Base-by-base conservation (phyloP, 2,888 invertebrate genomes). In the Clepsis dumicolana region DNA sequence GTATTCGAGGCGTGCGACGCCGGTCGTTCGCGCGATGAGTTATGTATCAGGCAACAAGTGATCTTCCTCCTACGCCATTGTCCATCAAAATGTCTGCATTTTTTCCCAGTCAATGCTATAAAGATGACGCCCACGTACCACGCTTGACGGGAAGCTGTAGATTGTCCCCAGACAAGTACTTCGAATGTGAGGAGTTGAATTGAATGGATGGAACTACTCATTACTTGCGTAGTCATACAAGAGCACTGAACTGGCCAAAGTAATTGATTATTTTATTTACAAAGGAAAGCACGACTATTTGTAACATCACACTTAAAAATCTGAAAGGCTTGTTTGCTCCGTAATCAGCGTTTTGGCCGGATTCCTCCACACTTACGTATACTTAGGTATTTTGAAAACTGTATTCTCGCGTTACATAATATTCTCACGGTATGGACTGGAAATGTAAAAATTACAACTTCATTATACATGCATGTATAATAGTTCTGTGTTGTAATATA, bases 71-170 rank as follows among this genome's bases (percentile, higher is more conserved):
- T 75, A 75, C 77, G 67, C 73, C 74, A 73, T 75, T 71, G 74
- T 80, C 74, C 76, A 80, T 84, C 82, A 80, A 79, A 83, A 75
- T 71, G 77, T 74, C 76, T 72, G 79, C 44, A 73, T 77, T 79
- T 81, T 78, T 79, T 80, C 70, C 68, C 76, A 78, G 74, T 73
- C 77, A 80, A 50, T 41, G 57, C 52, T 83, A 80, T 75, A 74
- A 76, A 82, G 81, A 82, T 78, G 77, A 77, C 85, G 81, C 89
- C 90, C 81, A 89, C 90, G 80, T 84, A 77, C 70, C 80, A 84
- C 81, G 70, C 72, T 73, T 74, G 82, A 80, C 85, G 81, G 87
- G 85, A 87, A 86, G 82, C 80, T 76, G 75, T 80, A 79, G 78
- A 83, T 83, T 82, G 80, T 77, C 77, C 73, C 71, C 80, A 81